Percentiles rank a stretch among this genome's conserved stretches.
These are phyloP conservation scores for Drosophila punjabiensis DNA, from an alignment of 1,140 invertebrate species.

Conservation along the genomic window DNA sequence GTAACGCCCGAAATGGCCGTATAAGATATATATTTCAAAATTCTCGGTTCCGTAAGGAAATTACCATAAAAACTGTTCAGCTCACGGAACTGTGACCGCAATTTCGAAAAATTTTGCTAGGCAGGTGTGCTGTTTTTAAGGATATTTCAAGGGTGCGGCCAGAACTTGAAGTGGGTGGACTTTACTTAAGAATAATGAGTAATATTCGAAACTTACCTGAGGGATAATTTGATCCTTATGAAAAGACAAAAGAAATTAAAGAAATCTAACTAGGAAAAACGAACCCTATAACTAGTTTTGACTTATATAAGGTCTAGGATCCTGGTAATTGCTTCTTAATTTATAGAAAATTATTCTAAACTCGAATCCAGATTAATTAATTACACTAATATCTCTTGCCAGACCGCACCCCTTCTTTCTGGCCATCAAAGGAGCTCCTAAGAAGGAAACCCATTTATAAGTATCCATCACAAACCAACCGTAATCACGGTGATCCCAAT, in stretches of 20 bases:
- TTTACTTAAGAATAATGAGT: constrained; percentile 9
- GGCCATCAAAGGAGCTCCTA: background rate
- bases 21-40: constrained; percentile 48
- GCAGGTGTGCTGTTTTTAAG: constrained; percentile 70
- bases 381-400: background rate
- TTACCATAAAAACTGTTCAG: constrained; percentile 77
- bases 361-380: background rate
- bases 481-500: constrained; percentile 46
- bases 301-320: background rate
- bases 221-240: background rate
- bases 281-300: background rate
- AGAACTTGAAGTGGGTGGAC: constrained; percentile 10
- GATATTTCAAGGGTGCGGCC: constrained; percentile 32
- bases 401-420: background rate
- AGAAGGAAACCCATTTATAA: constrained; percentile 30
- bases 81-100: constrained; percentile 78
- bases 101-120: constrained; percentile 50
- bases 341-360: no score
- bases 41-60: constrained; percentile 63
- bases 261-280: background rate
- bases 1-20: constrained; percentile 64
- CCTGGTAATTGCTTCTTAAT: constrained; percentile 2
- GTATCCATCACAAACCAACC: constrained; percentile 14
- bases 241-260: background rate
- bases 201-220: background rate